A percentile compares a stretch with the other conserved stretches of the same genome.
Evolutionary conservation across 2,888 invertebrate species (phyloP).

Genomic region (Volucella inflata): DNA sequence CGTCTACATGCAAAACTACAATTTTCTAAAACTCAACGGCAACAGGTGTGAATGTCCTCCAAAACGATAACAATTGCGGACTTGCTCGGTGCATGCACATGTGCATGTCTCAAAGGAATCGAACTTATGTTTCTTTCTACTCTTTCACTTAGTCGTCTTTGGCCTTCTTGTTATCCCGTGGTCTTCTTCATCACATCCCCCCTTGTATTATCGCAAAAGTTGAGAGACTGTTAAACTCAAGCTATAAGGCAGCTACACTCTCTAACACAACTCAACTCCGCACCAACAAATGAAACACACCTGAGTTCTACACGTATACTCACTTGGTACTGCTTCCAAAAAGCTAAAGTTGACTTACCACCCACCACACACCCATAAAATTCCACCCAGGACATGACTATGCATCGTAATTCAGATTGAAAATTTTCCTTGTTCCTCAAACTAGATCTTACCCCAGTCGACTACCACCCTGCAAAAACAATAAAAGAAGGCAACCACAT

Average conservation of each 20-base stretch:
- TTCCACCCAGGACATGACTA: slow-evolving; percentile 63
- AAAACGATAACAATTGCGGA: slow-evolving; percentile 34
- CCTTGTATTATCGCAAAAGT: slow-evolving; percentile 39
- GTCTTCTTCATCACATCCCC: not conserved
- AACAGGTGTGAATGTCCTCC: slow-evolving; percentile 66
- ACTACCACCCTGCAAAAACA: not conserved
- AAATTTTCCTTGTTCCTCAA: slow-evolving; percentile 14
- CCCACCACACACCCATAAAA: slow-evolving; percentile 25
- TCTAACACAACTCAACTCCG: slow-evolving; percentile 6
- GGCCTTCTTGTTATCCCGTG: slow-evolving; percentile 1
- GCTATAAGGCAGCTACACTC: slow-evolving; percentile 54
- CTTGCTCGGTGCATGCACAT: slow-evolving; percentile 58
- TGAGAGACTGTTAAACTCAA: slow-evolving; percentile 55
- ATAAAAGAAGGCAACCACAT: slow-evolving; percentile 17
- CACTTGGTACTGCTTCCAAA: not conserved
- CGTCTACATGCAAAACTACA: not conserved
- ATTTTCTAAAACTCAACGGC: slow-evolving; percentile 10
- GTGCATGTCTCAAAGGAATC: slow-evolving; percentile 65
- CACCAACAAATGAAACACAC: slow-evolving; percentile 36
- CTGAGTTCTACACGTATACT: slow-evolving; percentile 53
- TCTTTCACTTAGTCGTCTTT: slow-evolving; percentile 2
- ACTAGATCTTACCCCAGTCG: slow-evolving; percentile 12
- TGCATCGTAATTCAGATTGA: slow-evolving; percentile 67
- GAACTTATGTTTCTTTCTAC: slow-evolving; percentile 17
- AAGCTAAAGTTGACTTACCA: slow-evolving; percentile 35